These are phyloP conservation scores for Elysia crispata DNA, from an alignment of 2,888 invertebrate genomes.

Conservation along the genomic window DNA sequence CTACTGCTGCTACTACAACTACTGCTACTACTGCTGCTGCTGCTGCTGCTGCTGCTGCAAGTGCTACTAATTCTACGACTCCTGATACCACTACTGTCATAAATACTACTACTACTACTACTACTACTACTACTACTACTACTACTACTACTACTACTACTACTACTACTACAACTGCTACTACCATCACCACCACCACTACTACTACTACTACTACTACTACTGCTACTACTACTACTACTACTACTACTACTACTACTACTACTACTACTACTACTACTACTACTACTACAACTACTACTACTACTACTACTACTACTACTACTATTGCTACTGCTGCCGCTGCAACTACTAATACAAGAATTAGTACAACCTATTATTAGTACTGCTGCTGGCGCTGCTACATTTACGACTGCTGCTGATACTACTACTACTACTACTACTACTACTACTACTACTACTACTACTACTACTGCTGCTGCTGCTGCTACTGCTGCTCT, in stretches of 20 bases:
- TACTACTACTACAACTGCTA: not conserved
- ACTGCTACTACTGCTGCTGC: too few species aligned
- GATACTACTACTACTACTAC: too few species aligned
- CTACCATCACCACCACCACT: not conserved
- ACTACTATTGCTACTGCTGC: not conserved
- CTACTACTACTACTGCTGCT: too few species aligned
- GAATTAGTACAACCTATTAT: not conserved
- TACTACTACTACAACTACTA: conserved; percentile 2
- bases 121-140: too few species aligned
- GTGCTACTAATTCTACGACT: too few species aligned
- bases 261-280: not conserved
- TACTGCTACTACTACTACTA: not conserved
- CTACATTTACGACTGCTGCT: not conserved
- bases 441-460: too few species aligned
- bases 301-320: conserved; percentile 1
- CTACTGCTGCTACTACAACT: too few species aligned
- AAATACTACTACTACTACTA: too few species aligned
- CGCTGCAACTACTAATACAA: too few species aligned
- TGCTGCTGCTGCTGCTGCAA: too few species aligned
- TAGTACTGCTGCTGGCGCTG: too few species aligned
- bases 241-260: conserved; percentile 2
- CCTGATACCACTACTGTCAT: too few species aligned
- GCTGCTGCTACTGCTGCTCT: not conserved
- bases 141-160: not conserved
- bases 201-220: not conserved